Percentiles rank a stretch among this genome's conserved stretches.
phyloP scores from a whole-genome alignment of 1,140 invertebrate genomes.

The Drosophila willistoni region DNA sequence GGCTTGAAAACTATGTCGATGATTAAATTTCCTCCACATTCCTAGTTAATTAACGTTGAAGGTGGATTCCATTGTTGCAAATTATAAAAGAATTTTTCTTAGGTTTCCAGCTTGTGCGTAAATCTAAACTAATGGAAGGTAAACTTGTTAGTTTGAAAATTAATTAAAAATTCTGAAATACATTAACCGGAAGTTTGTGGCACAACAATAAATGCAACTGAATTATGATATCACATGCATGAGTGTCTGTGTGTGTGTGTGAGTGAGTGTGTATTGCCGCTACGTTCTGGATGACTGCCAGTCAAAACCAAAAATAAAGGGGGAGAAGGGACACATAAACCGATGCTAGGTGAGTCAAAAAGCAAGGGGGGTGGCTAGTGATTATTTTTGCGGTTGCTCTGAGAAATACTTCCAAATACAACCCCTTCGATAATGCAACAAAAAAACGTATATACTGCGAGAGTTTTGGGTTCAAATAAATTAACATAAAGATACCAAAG shows the following conservation, averaged over 20 bases:
- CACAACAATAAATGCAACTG: constrained; percentile 69
- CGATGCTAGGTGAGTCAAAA: background rate
- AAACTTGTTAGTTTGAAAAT: constrained; percentile 28
- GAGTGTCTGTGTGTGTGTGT: constrained; percentile 15
- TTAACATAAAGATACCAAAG: constrained; percentile 75
- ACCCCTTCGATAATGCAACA: constrained; percentile 55
- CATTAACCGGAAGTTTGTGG: constrained; percentile 66
- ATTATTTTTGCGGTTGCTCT: constrained; percentile 65
- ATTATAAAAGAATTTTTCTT: background rate
- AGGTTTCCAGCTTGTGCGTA: background rate
- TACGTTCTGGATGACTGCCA: constrained; percentile 73
- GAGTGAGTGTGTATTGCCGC: constrained; percentile 7
- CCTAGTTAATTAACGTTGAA: background rate
- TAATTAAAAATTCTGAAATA: constrained; percentile 51
- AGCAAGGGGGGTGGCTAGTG: constrained; percentile 28
- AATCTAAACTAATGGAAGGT: constrained; percentile 27
- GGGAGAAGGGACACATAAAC: background rate
- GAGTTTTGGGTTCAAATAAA: constrained; percentile 56
- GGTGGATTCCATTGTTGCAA: background rate
- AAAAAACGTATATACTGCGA: background rate
- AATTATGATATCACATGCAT: constrained; percentile 62
- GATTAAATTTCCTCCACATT: no score
- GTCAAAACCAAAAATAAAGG: constrained; percentile 32
- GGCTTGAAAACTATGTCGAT: no score
- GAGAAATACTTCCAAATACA: constrained; percentile 31